Conservation (phyloP, 2,113 vertebrate species). For the Bostrychus sinensis region DNA sequence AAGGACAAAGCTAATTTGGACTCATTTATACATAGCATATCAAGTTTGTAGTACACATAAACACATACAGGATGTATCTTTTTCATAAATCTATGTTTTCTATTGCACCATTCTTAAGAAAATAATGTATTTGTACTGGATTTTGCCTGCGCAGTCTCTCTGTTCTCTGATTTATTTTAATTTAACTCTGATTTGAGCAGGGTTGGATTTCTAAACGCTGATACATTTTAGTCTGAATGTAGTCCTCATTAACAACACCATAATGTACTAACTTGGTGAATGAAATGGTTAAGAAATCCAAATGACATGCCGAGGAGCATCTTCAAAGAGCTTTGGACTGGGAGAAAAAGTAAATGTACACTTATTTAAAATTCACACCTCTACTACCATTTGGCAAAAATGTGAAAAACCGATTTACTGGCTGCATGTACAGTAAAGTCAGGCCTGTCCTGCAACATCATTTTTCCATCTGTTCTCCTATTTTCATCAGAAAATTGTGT, state of each 20-base stretch:
- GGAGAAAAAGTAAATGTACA: no score
- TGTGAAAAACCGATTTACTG: conserved; percentile 33
- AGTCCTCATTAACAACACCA: background rate
- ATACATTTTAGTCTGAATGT: background rate
- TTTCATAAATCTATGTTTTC: no score
- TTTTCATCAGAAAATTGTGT: conserved; percentile 11
- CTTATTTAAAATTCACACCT: background rate
- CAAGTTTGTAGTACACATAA: background rate
- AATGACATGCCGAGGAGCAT: conserved; percentile 14
- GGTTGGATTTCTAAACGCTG: conserved; percentile 52
- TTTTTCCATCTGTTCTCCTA: conserved; percentile 20
- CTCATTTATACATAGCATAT: background rate
- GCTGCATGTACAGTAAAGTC: conserved; percentile 27
- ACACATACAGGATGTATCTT: background rate
- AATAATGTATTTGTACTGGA: conserved; percentile 1
- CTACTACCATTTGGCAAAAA: conserved; percentile 10
- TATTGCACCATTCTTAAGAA: background rate
- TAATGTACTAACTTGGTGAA: background rate
- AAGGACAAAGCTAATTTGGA: conserved; percentile 18
- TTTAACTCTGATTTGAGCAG: conserved; percentile 27
- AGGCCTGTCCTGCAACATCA: conserved; percentile 23
- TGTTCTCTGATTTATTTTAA: conserved; percentile 58
- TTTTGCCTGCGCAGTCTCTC: conserved; percentile 51
- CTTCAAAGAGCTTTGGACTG: conserved; percentile 16
- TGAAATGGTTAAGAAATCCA: conserved; percentile 43